Conservation (phyloP, 2,113 vertebrate genomes). For the Malaclemys terrapin region DNA sequence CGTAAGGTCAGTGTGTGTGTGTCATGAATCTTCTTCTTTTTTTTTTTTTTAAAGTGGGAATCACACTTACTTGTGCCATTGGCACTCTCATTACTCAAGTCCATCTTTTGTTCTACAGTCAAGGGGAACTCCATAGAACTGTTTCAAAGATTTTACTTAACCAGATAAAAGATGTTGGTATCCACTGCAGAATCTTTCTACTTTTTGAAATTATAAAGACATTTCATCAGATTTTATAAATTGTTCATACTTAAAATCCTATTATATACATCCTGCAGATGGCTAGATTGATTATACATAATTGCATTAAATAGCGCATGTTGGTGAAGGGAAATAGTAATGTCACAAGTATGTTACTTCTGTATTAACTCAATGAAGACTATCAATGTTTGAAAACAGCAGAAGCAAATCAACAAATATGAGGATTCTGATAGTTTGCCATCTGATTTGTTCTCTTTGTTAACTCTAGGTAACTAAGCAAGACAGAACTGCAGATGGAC, state of each 20-base stretch:
- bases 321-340: accelerated
- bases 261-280: neutral
- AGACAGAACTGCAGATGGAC: constrained; percentile 88
- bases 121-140: neutral
- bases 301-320: neutral
- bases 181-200: accelerated
- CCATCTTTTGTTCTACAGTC: accelerated
- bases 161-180: neutral
- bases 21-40: accelerated
- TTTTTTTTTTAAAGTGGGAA: neutral
- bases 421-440: neutral
- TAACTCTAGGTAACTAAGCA: constrained; percentile 78
- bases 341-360: accelerated
- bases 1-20: constrained; percentile 83
- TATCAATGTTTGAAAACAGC: accelerated
- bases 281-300: accelerated
- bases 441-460: neutral
- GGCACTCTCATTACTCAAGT: neutral
- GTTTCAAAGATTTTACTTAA: accelerated
- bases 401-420: neutral
- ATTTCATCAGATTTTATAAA: neutral
- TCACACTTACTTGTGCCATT: neutral
- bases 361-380: neutral
- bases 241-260: neutral
- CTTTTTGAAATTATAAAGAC: accelerated